phyloP scores from a whole-genome alignment of 2,113 vertebrate genomes.

The Scomber japonicus region DNA sequence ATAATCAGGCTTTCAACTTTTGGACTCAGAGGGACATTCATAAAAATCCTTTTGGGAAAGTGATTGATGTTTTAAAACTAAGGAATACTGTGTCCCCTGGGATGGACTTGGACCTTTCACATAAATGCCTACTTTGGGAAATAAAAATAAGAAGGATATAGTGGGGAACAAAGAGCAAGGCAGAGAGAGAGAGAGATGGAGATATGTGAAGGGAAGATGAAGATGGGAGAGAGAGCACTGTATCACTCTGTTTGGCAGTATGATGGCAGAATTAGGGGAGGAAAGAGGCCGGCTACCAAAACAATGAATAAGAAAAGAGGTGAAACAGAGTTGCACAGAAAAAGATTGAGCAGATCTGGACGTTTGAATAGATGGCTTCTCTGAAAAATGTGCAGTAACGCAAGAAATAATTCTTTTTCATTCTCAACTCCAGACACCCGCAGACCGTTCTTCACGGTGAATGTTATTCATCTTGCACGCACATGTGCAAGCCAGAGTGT shows the following conservation, averaged over 20 bases:
- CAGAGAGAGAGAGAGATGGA: not conserved
- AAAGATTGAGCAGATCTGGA: constrained; percentile 7
- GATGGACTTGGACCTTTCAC: constrained; percentile 18
- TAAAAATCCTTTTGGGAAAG: constrained; percentile 53
- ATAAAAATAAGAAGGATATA: not conserved
- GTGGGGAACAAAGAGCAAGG: not conserved
- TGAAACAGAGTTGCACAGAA: constrained; percentile 9
- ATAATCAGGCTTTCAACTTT: constrained; percentile 47
- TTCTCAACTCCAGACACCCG: constrained; percentile 11
- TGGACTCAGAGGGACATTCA: constrained; percentile 38
- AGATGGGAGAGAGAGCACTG: not conserved
- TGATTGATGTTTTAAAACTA: constrained; percentile 48
- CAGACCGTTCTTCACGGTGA: not conserved
- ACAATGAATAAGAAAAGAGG: constrained; percentile 15
- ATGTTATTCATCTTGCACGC: constrained; percentile 19
- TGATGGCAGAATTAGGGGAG: not conserved
- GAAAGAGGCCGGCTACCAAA: constrained; percentile 14
- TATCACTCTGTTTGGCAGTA: constrained; percentile 3
- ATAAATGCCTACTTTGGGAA: not conserved
- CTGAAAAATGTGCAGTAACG: constrained; percentile 43
- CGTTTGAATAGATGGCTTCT: constrained; percentile 37
- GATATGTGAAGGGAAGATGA: constrained; percentile 10
- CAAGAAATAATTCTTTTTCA: constrained; percentile 14
- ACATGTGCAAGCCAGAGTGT: constrained; percentile 11
- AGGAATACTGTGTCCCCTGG: constrained; percentile 21